Evolutionary conservation across 2,888 invertebrate genomes (phyloP), one percentile per base, ranked within the genome.

Genomic region (Notodonta ziczac): DNA sequence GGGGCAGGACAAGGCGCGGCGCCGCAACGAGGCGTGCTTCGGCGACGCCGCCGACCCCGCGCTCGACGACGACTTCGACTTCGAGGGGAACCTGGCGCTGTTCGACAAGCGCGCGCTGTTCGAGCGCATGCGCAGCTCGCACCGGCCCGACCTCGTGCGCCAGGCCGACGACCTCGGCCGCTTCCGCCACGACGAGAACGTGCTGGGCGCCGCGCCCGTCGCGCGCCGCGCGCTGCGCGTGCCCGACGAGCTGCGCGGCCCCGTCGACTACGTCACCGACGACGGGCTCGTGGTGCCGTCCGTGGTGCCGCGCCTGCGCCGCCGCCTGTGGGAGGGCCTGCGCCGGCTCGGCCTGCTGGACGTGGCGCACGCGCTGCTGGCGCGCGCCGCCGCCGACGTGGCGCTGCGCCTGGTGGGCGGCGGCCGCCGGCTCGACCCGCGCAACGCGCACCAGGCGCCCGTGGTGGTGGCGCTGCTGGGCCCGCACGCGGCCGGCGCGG

Each of bases 41-140:
- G 97, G 97, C 40, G 96, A 96, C 52, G 91, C 96, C 10, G 96
- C 96, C 71, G 95, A 95, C 60, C 94, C 94, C 58, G 89, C 94
- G 70, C 86, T 96, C 58, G 94, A 91, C 72, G 95, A 96, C 83
- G 98, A 98, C 78, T 98, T 98, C 93, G 98, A 98, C 94, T 98
- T 98, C 94, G 98, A 98, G 85, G 98, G 97, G 70, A 98, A 98
- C 93, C 94, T 98, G 60, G 98, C 98, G 32, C 93, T 98, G 56
- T 98, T 98, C 90, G 97, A 98, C 90, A 98, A 98, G 90, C 84
- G 80, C 63, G 91, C 88, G 70, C 85, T 90, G 61, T 89, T 90
- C 89, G 86, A 88, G 75, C 77, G 84, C 80, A 85, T 92, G 85
- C 84, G 88, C 60, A 65, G 71, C 72, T 70, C 82, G 67, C 82